Evolutionary conservation across 2,888 invertebrate species (phyloP), one percentile per base, ranked within the genome.

Genomic region (Baccha elongata): DNA sequence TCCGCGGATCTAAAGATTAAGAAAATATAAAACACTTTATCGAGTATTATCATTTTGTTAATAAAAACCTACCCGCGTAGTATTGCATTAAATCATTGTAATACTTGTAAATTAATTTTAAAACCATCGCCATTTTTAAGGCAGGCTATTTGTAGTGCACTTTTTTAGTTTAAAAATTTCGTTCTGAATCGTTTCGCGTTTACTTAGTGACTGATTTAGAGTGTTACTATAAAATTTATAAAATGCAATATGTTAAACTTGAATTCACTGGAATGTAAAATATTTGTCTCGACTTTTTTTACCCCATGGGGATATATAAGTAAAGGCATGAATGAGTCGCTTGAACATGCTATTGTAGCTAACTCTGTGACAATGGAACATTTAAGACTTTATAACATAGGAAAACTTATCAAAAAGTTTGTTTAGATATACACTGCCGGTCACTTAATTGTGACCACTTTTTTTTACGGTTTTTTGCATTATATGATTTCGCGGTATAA

Each of bases 1-100:
- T 74, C 13, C 74, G 74, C 10, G 74, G 67, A 67, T 74, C 74
- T 74, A 40, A 40, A 29, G 15, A 3, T 4, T 0, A 11, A 58
- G n/a, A 26, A 69, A 13, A 37, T 23, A n/a, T 7, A 32, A 48
- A n/a, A 15, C n/a, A n/a, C 0, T 40, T 37, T 3, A 6, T 15
- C 15, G 2, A 23, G 10, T n/a, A 40, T 13, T 42, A 1, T 7
- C 3, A 17, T 19, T 2, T 19, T 23, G 2, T 50, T 29, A 1
- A 35, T 21, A 3, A 13, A n/a, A 44, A 44, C 17, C 1, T 7
- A 60, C 60, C 60, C 17, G 60, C 29, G 17, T 60, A 60, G 2
- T 60, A 1, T 6, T 32, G 1, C 44, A 60, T 60, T 17, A 60
- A 44, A 4, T 60, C 60, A 44, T 44, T 0, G n/a, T 60, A 60